Percentiles rank a stretch among this genome's conserved stretches.
Evolutionary conservation across 2,113 vertebrate genomes (phyloP).

Genomic region (Pelvicachromis taeniatus): DNA sequence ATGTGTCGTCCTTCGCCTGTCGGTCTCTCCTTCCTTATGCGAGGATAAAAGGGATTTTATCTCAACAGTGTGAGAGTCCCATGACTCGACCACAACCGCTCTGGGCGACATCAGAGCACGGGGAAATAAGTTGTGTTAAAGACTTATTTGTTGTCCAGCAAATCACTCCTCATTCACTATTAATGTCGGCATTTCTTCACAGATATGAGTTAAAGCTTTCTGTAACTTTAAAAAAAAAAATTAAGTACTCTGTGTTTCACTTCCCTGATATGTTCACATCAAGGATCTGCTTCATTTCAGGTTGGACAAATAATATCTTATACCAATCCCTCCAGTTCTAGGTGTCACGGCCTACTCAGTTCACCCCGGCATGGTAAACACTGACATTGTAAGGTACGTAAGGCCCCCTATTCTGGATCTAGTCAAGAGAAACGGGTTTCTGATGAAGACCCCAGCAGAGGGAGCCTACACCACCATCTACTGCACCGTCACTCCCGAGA

Average conservation of each 20-base stretch:
- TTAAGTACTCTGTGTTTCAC: neutral
- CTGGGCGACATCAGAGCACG: neutral
- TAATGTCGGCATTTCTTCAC: neutral
- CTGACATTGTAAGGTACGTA: slow-evolving; percentile 52
- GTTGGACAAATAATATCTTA: neutral
- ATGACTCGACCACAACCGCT: slow-evolving; percentile 46
- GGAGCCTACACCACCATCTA: slow-evolving; percentile 66
- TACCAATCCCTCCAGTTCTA: slow-evolving; percentile 15
- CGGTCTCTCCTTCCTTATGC: neutral
- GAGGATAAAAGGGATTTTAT: slow-evolving; percentile 5
- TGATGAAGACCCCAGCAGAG: slow-evolving; percentile 62
- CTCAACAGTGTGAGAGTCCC: slow-evolving; percentile 49
- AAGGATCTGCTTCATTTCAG: neutral
- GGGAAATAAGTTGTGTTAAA: neutral
- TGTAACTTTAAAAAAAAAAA: too few relatives aligned
- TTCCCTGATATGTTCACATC: neutral
- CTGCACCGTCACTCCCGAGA: slow-evolving; percentile 62
- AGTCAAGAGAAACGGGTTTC: slow-evolving; percentile 14
- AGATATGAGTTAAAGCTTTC: neutral
- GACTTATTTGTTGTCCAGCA: neutral
- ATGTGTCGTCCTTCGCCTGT: neutral
- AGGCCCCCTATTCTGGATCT: slow-evolving; percentile 31
- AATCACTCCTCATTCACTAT: neutral
- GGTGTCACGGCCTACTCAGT: slow-evolving; percentile 65
- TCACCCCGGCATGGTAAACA: slow-evolving; percentile 66